Conservation (phyloP, 2,888 invertebrate species). For the Parnassius apollo region DNA sequence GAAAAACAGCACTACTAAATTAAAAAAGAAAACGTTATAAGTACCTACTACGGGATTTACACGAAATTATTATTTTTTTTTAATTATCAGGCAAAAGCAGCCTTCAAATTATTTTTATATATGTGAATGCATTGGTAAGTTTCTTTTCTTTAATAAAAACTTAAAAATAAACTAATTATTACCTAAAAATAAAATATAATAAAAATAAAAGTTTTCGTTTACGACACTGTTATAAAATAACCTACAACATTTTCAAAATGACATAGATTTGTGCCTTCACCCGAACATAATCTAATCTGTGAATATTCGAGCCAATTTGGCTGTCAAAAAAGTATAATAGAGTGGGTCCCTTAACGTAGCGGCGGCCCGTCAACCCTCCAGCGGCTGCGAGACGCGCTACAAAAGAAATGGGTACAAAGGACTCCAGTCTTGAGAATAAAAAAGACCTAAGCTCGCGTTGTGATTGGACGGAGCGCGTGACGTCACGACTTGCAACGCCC, state of each 20-base stretch:
- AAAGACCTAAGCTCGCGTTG: conserved; percentile 47
- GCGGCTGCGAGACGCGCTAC: conserved; percentile 46
- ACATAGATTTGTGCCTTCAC: background rate
- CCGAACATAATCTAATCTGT: conserved; percentile 18
- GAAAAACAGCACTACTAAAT: no score
- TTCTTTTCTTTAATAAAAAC: no score
- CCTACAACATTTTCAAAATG: background rate
- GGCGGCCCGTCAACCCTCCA: conserved; percentile 29
- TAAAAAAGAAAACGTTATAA: no score
- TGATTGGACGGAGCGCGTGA: conserved; percentile 68
- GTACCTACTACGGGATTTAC: no score
- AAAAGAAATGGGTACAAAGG: conserved; percentile 56
- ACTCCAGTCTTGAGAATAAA: conserved; percentile 37
- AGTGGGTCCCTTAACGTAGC: conserved; percentile 6
- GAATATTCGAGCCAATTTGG: conserved; percentile 30
- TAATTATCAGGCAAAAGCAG: no score
- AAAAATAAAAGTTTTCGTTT: no score
- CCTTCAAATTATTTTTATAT: no score
- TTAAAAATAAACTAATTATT: no score
- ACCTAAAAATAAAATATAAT: no score
- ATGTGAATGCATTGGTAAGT: no score
- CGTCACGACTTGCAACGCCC: conserved; percentile 73
- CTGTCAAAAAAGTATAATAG: conserved; percentile 29
- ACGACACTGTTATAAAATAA: no score
- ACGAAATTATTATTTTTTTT: no score